These are phyloP conservation scores for Brotula barbata DNA, from an alignment of 2,797 vertebrate species.

Conservation along the genomic window DNA sequence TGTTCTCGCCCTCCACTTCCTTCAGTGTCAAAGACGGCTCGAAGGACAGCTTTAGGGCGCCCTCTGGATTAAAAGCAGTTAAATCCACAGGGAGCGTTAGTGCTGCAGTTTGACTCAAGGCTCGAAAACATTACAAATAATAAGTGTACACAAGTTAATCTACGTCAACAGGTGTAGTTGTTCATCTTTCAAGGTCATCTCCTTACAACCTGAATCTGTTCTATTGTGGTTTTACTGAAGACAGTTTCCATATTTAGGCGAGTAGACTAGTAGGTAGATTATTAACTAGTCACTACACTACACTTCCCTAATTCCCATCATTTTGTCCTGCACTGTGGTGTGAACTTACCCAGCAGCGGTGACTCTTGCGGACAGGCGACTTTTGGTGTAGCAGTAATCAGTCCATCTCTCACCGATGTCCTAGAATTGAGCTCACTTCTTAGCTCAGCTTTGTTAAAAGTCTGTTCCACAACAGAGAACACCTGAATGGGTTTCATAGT, in stretches of 20 bases:
- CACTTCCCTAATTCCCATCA: not conserved
- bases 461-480: conserved; percentile 43
- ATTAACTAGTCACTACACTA: too few species aligned
- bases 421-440: conserved; percentile 23
- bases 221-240: too few species aligned
- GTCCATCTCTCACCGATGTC: conserved; percentile 19
- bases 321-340: not conserved
- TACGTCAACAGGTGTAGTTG: too few species aligned
- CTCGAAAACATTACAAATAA: too few species aligned
- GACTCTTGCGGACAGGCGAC: conserved; percentile 80
- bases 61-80: conserved; percentile 72
- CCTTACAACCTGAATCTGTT: too few species aligned
- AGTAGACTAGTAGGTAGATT: too few species aligned
- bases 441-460: conserved; percentile 34
- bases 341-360: conserved; percentile 86
- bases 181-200: too few species aligned
- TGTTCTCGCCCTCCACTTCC: conserved; percentile 84
- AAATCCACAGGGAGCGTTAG: not conserved
- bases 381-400: conserved; percentile 31
- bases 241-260: too few species aligned
- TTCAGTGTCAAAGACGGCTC: conserved; percentile 81
- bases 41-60: conserved; percentile 83
- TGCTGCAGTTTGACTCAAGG: too few species aligned
- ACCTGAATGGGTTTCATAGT: conserved; percentile 40
- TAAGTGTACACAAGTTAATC: too few species aligned